A percentile compares a stretch with the other conserved stretches of the same genome.
These are phyloP conservation scores for Andrena hattorfiana DNA, from an alignment of 2,888 invertebrate genomes.

Conservation along the genomic window DNA sequence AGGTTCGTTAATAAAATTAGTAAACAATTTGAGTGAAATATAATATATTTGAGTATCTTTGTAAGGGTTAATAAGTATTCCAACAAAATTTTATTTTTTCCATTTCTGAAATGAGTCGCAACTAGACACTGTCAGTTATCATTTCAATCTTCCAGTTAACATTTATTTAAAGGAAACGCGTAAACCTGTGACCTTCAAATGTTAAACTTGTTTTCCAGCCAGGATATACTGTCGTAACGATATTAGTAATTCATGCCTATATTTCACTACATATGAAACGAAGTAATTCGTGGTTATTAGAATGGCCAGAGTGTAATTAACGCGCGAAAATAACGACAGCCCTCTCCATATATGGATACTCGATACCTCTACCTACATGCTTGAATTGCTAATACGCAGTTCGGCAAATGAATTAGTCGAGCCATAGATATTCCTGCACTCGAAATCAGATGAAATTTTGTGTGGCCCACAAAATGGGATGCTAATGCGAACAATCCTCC, in stretches of 20 bases:
- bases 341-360: not conserved
- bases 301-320: slow-evolving; percentile 18
- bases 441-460: not conserved
- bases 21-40: too few relatives aligned
- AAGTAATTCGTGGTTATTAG: not conserved
- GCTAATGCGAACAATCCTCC: not conserved
- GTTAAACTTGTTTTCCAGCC: too few relatives aligned
- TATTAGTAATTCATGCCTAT: not conserved
- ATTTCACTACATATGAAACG: not conserved
- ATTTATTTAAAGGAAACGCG: too few relatives aligned
- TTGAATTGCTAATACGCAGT: not conserved
- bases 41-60: too few relatives aligned
- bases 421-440: not conserved
- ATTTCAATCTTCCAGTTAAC: too few relatives aligned
- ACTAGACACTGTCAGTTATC: too few relatives aligned
- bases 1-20: too few relatives aligned
- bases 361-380: not conserved
- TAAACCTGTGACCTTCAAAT: too few relatives aligned
- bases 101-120: not conserved
- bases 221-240: not conserved
- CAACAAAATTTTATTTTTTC: not conserved
- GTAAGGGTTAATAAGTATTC: not conserved
- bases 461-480: too few relatives aligned
- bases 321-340: slow-evolving; percentile 1
- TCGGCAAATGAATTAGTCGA: not conserved